Conservation (phyloP, 2,113 vertebrate species). For the Oncorhynchus masou region DNA sequence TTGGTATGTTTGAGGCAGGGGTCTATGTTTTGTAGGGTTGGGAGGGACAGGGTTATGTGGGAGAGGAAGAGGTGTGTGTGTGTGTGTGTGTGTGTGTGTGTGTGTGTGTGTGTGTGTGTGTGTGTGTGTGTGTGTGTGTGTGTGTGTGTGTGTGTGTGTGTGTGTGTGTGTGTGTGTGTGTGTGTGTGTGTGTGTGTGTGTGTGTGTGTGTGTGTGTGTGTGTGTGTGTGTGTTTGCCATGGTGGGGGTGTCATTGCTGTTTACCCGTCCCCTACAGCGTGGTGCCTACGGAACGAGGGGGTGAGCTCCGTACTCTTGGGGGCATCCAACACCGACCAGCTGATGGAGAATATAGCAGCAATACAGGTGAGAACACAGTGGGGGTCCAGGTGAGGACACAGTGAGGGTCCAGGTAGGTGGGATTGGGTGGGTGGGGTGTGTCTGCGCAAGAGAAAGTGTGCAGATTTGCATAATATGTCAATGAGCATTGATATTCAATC, state of each 20-base stretch:
- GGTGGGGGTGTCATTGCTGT: constrained; percentile 51
- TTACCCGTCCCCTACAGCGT: constrained; percentile 80
- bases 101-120: no score
- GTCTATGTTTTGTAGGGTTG: no score
- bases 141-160: background rate
- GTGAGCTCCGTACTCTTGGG: constrained; percentile 96
- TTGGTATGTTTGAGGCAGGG: background rate
- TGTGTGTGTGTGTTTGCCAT: background rate
- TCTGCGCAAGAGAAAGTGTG: background rate
- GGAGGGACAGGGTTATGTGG: no score
- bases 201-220: background rate
- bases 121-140: no score
- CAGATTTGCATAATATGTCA: background rate
- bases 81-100: no score
- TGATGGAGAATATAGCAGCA: constrained; percentile 98
- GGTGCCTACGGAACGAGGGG: constrained; percentile 96
- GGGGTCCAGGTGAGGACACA: no score
- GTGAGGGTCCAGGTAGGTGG: background rate
- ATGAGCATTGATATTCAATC: background rate
- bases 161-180: background rate
- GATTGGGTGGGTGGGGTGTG: background rate
- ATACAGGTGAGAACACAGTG: constrained; percentile 79
- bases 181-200: no score
- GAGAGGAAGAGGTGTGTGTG: no score
- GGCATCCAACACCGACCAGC: constrained; percentile 93